Base-by-base conservation (phyloP, 23 tunicate species). In the Halocynthia roretzi region DNA sequence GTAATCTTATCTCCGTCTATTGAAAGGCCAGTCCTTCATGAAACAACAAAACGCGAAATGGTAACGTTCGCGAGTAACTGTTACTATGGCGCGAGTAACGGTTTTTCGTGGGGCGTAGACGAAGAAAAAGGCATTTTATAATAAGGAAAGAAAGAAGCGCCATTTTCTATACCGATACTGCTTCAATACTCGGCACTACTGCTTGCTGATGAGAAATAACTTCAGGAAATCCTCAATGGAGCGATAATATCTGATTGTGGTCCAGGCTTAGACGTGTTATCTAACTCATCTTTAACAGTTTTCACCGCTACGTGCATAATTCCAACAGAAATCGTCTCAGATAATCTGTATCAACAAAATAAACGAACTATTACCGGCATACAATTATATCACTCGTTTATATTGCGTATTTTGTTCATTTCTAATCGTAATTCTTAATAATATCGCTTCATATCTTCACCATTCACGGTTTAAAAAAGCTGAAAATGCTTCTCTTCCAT, bases 51-150 rank as follows among this genome's bases (percentile, higher is more conserved):
- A 31, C 44, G 71, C 23, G 71, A 11, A 67, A 67, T 10, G n/a
- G n/a, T 11, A 67, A 15, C 21, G 71, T 1, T 5, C 31, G 40
- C 71, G 12, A 74, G 22, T 62, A 12, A 23, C 71, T 74, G 78
- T 74, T 74, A 74, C 78, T 74, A 74, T 74, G 78, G 78, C 78
- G 6, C 78, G 56, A 64, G 64, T 56, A 74, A 74, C 76, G 63
- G 76, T 71, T 71, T 40, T 67, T 12, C 71, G 71, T 20, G 71
- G 78, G 78, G 78, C 78, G 78, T 74, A 53, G 62, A 54, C 78
- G 64, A 74, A 54, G 62, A 53, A 74, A n/a, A 54, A 53, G 64
- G 78, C 63, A 58, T 20, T 11, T 40, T 65, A 8, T 65, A 15
- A 65, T 20, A 48, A 65, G 31, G 31, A 65, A 65, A 48, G 70